Evolutionary conservation across 1,140 invertebrate genomes (phyloP).

Genomic region (Drosophila parvula): DNA sequence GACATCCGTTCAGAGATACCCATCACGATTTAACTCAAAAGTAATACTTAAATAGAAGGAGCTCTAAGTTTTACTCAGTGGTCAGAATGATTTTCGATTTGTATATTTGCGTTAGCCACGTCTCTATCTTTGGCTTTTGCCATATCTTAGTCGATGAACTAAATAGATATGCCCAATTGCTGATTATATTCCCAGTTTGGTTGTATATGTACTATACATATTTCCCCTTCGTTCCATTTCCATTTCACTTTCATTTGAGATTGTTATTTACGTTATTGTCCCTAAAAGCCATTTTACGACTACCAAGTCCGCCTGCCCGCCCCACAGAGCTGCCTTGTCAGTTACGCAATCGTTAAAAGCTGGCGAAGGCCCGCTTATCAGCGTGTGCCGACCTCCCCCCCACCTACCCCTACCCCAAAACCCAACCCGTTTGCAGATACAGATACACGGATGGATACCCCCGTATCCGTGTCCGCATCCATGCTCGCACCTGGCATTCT

Average conservation of each 20-base stretch:
- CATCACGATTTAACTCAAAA: neutral
- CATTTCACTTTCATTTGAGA: conserved; percentile 22
- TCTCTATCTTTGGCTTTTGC: neutral
- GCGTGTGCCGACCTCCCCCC: conserved; percentile 17
- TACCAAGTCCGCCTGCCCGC: conserved; percentile 4
- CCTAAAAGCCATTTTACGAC: conserved; percentile 32
- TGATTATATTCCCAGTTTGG: neutral
- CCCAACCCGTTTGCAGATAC: conserved; percentile 9
- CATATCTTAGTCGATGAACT: neutral
- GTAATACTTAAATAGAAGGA: neutral
- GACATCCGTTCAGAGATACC: too few relatives aligned
- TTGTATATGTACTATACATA: too few relatives aligned
- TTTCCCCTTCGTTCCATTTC: too few relatives aligned
- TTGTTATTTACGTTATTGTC: conserved; percentile 29
- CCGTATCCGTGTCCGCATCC: neutral
- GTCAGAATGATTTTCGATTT: neutral
- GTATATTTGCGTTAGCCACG: neutral
- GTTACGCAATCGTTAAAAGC: conserved; percentile 46
- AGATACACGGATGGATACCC: conserved; percentile 1
- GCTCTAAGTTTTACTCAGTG: too few relatives aligned
- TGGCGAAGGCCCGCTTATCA: conserved; percentile 39
- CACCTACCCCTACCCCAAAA: conserved; percentile 6
- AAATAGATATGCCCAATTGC: conserved; percentile 7
- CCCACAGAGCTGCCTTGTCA: conserved; percentile 12
- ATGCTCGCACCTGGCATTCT: conserved; percentile 8